Evolutionary conservation across 2,113 vertebrate species (phyloP), one percentile per base, ranked within the genome.

Genomic region (Tragelaphus scriptus): DNA sequence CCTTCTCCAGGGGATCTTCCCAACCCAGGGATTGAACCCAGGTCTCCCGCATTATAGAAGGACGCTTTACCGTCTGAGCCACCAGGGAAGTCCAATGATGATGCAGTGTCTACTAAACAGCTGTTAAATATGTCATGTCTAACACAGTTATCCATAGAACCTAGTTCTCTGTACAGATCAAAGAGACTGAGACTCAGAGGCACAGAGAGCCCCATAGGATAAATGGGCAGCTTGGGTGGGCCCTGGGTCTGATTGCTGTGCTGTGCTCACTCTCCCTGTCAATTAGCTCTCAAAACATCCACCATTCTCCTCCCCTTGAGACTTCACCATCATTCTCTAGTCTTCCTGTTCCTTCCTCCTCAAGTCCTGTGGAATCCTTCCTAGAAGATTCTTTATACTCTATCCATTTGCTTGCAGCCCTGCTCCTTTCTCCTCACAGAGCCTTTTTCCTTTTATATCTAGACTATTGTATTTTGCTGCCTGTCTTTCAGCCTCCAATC

Each of bases 131-230:
- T 51, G 6, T 25, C 58, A 15, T 11, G 12, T 71, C 17, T 56
- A 56, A 79, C 51, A 75, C 15, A 90, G 5, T 9, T 36, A 8
- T 80, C 5, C 30, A 16, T n/a, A 53, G 80, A 87, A 7, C 59
- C 19, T 25, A 32, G 17, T 19, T 53, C 11, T 21, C 4, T 53
- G 25, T 21, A 11, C 17, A 49, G 49, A 80, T 13, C 19, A 36
- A 80, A 90, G 58, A 44, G 3, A 2, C 11, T 79, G 28, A 75
- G 21, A 30, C 4, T 26, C 55, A 19, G 4, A 47, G 36, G 30
- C 11, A 1, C 25, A 0, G 0, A 7, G 16, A 40, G 9, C 61
- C 82, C 16, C 10, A 3, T 14, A 8, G 3, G n/a, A 0, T 63
- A 32, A 44, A 44, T 7, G 32, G 63, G 47, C 61, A 36, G 4